These are phyloP conservation scores for Ceratothoa steindachneri DNA, from an alignment of 2,888 invertebrate species.

Conservation along the genomic window DNA sequence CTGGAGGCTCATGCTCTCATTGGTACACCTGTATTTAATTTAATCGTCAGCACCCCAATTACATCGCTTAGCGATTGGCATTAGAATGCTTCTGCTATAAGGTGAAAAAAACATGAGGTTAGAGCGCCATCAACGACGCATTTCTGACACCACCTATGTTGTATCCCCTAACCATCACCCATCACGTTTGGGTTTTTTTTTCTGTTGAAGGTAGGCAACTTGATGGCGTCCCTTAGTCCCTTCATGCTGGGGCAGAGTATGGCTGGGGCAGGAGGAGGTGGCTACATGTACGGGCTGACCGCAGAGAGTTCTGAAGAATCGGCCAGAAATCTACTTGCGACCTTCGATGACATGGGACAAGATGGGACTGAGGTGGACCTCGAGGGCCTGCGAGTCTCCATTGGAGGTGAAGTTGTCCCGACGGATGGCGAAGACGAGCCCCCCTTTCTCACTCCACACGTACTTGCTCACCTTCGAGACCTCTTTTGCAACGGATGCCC, in stretches of 20 bases:
- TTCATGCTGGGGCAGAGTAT: constrained; percentile 52
- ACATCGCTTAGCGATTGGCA: no score
- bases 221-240: constrained; percentile 52
- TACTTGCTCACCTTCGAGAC: neutral
- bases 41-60: no score
- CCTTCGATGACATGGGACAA: constrained; percentile 6
- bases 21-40: no score
- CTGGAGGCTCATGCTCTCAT: no score
- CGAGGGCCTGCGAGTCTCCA: constrained; percentile 49
- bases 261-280: constrained; percentile 56
- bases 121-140: no score
- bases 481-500: no score
- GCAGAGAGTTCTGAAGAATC: constrained; percentile 47
- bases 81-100: no score
- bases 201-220: constrained; percentile 37
- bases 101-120: no score
- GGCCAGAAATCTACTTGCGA: neutral
- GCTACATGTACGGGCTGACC: constrained; percentile 54
- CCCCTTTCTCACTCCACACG: neutral
- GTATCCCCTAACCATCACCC: no score
- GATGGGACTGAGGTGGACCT: constrained; percentile 29
- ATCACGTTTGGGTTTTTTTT: no score
- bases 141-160: no score
- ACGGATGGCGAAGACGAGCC: neutral
- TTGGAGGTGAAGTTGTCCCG: constrained; percentile 48